Conservation (phyloP, 2,113 vertebrate species). For the Phodopus roborovskii region DNA sequence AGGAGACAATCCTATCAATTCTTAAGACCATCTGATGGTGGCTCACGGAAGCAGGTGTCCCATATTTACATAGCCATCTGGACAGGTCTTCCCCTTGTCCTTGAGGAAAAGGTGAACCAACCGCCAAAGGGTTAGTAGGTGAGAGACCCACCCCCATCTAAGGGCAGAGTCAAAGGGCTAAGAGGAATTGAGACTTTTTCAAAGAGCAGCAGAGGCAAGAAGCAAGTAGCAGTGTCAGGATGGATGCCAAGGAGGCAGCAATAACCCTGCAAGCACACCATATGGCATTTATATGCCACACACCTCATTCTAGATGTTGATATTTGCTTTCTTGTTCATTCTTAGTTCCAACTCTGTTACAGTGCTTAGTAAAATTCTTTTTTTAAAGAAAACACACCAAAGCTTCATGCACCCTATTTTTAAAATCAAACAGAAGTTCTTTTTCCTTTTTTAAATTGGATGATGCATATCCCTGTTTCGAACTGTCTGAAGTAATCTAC, state of each 20-base stretch:
- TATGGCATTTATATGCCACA: background rate
- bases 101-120: background rate
- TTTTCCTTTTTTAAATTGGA: background rate
- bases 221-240: background rate
- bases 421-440: constrained; percentile 20
- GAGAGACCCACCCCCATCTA: background rate
- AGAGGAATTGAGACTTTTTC: background rate
- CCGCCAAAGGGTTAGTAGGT: background rate
- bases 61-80: constrained; percentile 50
- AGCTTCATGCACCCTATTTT: background rate
- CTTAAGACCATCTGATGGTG: background rate
- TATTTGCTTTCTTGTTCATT: constrained; percentile 54
- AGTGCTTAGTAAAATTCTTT: constrained; percentile 30
- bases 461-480: background rate
- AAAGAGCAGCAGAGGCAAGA: constrained; percentile 27
- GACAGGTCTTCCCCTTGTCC: constrained; percentile 42
- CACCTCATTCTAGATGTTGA: constrained; percentile 36
- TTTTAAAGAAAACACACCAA: background rate
- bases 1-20: background rate
- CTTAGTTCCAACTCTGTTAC: constrained; percentile 35
- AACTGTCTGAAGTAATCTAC: background rate
- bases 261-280: background rate
- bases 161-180: background rate
- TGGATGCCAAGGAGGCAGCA: background rate
- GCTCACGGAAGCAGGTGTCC: constrained; percentile 36